Conservation (phyloP, 2,797 vertebrate species). For the Eidolon dupreanum region DNA sequence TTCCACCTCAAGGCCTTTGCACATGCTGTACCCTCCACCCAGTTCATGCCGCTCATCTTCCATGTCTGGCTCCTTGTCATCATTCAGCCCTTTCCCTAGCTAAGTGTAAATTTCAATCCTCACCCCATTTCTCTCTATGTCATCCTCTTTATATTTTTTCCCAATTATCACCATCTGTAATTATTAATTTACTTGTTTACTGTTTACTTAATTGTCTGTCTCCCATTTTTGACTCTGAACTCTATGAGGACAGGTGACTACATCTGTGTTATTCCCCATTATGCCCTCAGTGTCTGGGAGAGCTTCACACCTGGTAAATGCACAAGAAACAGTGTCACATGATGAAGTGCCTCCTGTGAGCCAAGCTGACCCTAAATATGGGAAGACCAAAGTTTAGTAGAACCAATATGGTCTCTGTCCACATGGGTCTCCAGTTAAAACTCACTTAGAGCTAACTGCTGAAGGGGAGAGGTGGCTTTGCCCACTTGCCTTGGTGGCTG, state of each 20-base stretch:
- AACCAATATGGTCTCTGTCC: neutral
- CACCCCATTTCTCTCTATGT: neutral
- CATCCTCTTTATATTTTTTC: neutral
- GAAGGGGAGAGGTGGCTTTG: neutral
- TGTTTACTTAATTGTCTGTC: neutral
- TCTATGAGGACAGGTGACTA: neutral
- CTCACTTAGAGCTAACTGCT: neutral
- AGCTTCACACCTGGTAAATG: neutral
- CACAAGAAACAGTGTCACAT: neutral
- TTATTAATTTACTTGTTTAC: neutral
- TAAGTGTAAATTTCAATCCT: neutral
- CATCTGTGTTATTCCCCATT: neutral
- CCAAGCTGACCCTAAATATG: neutral
- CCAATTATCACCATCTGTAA: rapidly evolving
- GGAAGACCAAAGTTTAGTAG: neutral
- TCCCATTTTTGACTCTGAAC: neutral
- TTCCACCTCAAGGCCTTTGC: neutral
- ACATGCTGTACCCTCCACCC: neutral
- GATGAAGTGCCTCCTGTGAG: neutral
- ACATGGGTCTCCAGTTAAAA: no score
- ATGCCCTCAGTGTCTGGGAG: neutral
- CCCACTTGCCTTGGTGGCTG: neutral
- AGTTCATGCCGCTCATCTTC: neutral
- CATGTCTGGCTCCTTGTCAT: neutral
- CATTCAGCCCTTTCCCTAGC: neutral